Evolutionary conservation across 1,140 invertebrate species (phyloP).

Genomic region (Drosophila mayri): DNA sequence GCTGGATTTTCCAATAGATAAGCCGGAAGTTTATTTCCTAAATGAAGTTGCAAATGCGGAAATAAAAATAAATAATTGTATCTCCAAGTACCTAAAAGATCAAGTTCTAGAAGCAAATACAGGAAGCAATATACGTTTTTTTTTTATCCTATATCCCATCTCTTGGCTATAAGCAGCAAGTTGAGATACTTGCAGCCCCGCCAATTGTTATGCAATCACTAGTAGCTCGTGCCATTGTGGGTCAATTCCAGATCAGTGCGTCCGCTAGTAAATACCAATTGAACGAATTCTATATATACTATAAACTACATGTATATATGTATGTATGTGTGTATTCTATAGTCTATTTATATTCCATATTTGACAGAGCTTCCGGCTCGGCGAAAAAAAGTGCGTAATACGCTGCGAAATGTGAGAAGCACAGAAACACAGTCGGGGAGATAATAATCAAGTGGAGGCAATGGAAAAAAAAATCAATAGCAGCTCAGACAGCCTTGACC

Average conservation of each 20-base stretch:
- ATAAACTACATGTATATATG: neutral
- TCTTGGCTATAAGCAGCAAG: neutral
- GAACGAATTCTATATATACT: neutral
- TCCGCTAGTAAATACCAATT: constrained; percentile 22
- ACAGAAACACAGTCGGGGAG: neutral
- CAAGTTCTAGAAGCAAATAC: neutral
- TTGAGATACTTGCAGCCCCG: constrained; percentile 1
- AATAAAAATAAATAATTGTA: neutral
- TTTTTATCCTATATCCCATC: neutral
- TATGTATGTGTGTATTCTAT: neutral
- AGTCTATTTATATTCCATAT: constrained; percentile 26
- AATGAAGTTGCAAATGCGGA: neutral
- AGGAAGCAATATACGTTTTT: neutral
- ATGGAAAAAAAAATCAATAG: neutral
- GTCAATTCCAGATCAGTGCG: constrained; percentile 28
- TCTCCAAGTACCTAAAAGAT: neutral
- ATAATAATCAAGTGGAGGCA: neutral
- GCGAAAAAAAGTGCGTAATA: constrained; percentile 16
- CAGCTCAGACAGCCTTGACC: neutral
- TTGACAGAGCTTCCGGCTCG: constrained; percentile 36
- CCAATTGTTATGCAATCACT: constrained; percentile 32
- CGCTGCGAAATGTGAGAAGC: neutral
- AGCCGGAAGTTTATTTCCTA: neutral
- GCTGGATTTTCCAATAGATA: neutral
- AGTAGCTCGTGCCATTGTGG: constrained; percentile 37